Evolutionary conservation across 2,888 invertebrate species (phyloP).

Genomic region (Seira sanloemensis): DNA sequence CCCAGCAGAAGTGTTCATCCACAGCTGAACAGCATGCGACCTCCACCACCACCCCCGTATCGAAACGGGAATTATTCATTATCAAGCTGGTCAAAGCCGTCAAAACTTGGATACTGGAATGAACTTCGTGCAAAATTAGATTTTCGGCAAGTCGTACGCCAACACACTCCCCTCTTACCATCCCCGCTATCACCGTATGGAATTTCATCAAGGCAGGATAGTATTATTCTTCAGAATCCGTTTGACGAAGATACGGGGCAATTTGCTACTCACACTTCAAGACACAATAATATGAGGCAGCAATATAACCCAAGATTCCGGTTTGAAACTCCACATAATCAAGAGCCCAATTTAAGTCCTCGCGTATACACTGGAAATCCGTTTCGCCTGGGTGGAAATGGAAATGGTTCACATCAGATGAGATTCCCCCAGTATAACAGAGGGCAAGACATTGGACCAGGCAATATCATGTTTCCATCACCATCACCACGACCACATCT

Average conservation of each 20-base stretch:
- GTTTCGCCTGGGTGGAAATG: too few relatives aligned
- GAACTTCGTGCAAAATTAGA: conserved; percentile 11
- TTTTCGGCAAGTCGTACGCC: not conserved
- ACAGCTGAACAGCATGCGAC: not conserved
- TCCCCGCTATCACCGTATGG: not conserved
- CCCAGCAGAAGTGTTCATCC: not conserved
- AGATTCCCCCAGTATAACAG: too few relatives aligned
- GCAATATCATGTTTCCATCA: too few relatives aligned
- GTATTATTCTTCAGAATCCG: conserved; percentile 46
- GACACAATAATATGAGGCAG: too few relatives aligned
- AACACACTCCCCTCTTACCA: not conserved
- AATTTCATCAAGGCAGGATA: conserved; percentile 40
- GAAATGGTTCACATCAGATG: too few relatives aligned
- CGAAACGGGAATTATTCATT: not conserved
- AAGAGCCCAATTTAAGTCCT: too few relatives aligned
- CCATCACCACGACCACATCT: too few relatives aligned
- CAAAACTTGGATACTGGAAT: conserved; percentile 33
- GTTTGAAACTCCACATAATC: too few relatives aligned
- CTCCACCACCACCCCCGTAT: not conserved
- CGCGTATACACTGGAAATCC: too few relatives aligned
- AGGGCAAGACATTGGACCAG: too few relatives aligned
- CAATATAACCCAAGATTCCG: too few relatives aligned
- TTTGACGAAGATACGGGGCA: conserved; percentile 36
- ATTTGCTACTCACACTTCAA: too few relatives aligned
- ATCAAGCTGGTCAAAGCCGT: not conserved